Conservation (phyloP, 2,888 invertebrate genomes). For the Aspidiotus destructor region DNA sequence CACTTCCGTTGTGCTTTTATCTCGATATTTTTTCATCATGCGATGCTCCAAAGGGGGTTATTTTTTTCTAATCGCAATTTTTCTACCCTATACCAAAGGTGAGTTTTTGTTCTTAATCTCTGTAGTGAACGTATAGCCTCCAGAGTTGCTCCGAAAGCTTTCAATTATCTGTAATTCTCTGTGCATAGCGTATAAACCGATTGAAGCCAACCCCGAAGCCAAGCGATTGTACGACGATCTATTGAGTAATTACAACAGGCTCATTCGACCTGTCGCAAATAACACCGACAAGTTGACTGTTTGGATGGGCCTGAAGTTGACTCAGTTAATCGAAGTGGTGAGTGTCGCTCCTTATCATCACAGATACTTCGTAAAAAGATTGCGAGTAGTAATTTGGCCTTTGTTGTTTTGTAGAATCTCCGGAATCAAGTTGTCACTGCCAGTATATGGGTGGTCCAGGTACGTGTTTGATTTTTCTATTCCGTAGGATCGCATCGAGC, state of each 20-base stretch:
- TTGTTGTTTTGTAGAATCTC: constrained; percentile 49
- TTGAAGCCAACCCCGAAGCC: constrained; percentile 84
- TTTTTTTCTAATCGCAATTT: background rate
- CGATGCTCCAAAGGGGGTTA: background rate
- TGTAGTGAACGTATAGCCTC: no score
- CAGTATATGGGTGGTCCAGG: constrained; percentile 89
- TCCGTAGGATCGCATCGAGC: background rate
- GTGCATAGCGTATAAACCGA: constrained; percentile 11
- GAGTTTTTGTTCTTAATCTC: background rate
- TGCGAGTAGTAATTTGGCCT: constrained; percentile 50
- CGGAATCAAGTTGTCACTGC: constrained; percentile 93
- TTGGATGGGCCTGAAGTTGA: constrained; percentile 76
- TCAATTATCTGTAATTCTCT: no score
- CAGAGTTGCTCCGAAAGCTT: no score
- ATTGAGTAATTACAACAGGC: constrained; percentile 86
- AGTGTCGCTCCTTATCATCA: constrained; percentile 26
- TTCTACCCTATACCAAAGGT: background rate
- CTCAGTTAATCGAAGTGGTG: constrained; percentile 76
- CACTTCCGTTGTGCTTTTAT: background rate
- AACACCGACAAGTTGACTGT: constrained; percentile 87
- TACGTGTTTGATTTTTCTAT: constrained; percentile 41
- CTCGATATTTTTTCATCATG: background rate
- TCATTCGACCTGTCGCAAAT: constrained; percentile 87
- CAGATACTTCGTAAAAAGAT: constrained; percentile 70
- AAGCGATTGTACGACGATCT: constrained; percentile 93